Evolutionary conservation across 2,113 vertebrate species (phyloP).

Genomic region (Semnopithecus entellus): DNA sequence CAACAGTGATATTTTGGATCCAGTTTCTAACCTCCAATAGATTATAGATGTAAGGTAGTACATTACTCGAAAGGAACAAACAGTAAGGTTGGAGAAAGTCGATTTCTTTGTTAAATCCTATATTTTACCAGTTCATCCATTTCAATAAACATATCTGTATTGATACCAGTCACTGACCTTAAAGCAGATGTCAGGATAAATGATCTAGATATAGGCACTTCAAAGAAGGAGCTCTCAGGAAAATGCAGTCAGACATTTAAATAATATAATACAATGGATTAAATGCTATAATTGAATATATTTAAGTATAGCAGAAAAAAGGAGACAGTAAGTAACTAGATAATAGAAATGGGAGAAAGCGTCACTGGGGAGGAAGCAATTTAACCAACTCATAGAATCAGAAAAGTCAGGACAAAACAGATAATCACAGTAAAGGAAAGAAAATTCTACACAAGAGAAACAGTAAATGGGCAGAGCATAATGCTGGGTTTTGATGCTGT

Average conservation of each 20-base stretch:
- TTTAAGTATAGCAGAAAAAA: background rate
- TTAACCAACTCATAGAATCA: background rate
- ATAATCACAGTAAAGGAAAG: background rate
- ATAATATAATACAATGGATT: background rate
- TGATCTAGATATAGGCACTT: background rate
- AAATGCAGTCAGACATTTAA: background rate
- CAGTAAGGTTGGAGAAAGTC: background rate
- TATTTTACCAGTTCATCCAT: background rate
- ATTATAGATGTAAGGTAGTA: background rate
- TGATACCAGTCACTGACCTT: background rate
- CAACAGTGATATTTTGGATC: background rate
- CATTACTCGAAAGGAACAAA: background rate
- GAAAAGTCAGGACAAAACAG: background rate
- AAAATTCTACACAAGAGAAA: background rate
- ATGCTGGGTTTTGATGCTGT: background rate
- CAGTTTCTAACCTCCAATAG: background rate
- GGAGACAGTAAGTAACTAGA: background rate
- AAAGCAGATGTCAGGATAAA: background rate
- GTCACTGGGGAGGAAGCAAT: background rate
- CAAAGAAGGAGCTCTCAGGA: background rate
- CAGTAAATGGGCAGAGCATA: background rate
- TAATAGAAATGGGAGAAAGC: background rate
- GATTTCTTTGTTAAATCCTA: background rate
- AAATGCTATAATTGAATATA: background rate
- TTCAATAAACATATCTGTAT: background rate